These are phyloP conservation scores for Noctua comes DNA, from an alignment of 2,888 invertebrate species.

Conservation along the genomic window DNA sequence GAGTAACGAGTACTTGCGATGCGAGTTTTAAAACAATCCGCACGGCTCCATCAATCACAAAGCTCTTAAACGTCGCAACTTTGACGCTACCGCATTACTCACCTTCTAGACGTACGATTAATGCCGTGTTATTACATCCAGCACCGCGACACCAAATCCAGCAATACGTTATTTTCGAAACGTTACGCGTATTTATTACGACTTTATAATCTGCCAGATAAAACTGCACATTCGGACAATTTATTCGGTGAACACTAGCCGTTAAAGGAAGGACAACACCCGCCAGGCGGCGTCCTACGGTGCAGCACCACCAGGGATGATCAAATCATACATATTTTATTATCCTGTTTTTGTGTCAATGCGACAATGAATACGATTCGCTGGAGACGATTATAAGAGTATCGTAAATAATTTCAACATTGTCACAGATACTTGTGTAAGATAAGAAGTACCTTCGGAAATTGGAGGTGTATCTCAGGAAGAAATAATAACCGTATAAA, in stretches of 20 bases:
- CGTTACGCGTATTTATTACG: conserved; percentile 67
- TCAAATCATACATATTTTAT: conserved; percentile 70
- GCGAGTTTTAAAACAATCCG: conserved; percentile 65
- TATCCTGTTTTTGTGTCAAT: conserved; percentile 73
- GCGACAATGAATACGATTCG: conserved; percentile 64
- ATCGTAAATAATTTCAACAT: conserved; percentile 62
- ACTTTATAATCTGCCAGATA: conserved; percentile 73
- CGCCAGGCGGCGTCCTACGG: conserved; percentile 47
- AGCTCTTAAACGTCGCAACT: conserved; percentile 79
- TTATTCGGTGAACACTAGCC: conserved; percentile 69
- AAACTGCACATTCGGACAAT: conserved; percentile 69
- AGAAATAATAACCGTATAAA: conserved; percentile 53
- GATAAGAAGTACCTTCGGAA: conserved; percentile 50
- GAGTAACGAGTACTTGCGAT: conserved; percentile 16
- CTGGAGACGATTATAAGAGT: conserved; percentile 65
- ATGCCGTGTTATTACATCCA: conserved; percentile 52
- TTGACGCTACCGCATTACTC: conserved; percentile 76
- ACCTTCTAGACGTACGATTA: conserved; percentile 68
- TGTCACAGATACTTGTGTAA: conserved; percentile 42
- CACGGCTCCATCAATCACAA: conserved; percentile 76
- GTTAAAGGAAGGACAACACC: conserved; percentile 50
- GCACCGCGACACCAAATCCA: conserved; percentile 50
- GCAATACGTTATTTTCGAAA: conserved; percentile 57
- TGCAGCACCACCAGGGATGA: conserved; percentile 56
- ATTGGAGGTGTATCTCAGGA: conserved; percentile 35